Evolutionary conservation across 2,888 invertebrate genomes (phyloP), one percentile per base, ranked within the genome.

Genomic region (Druceiella hillmani): DNA sequence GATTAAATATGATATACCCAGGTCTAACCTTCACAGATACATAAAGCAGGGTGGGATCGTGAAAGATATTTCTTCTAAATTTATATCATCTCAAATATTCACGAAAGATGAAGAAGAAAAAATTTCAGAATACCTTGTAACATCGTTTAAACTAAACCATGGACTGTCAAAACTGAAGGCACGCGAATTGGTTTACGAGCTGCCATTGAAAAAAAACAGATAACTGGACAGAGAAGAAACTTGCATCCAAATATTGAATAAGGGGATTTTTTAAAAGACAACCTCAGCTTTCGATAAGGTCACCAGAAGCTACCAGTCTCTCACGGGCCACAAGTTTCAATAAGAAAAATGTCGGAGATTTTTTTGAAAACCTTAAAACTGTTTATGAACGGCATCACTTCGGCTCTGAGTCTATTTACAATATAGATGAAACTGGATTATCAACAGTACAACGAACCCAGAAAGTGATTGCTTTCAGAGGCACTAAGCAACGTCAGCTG

Each of bases 391-490:
- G 49, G 5, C 29, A 50, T 38, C 36, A 33, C 0, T 52, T 49
- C 31, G 50, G 46, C 3, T 48, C 49, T 5, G 45, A 49, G 35
- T 39, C 46, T 38, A 52, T 50, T 22, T 50, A 51, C 26, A 49
- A 51, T 44, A 43, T 45, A 27, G 50, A 50, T 16, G 48, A 52
- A 43, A 50, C 49, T 22, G 50, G 48, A 38, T 36, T 50, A 10
- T 34, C 45, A 9, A 45, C 48, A 3, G 40, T 45, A 7, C 47
- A 50, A 16, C 44, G 44, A 13, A 45, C 49, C 11, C 38, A 42
- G 27, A 47, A 24, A 47, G 45, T 50, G 42, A 45, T 50, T 44
- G 49, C 51, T 43, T 22, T 30, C n/a, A 49, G 36, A 45, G 48
- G 48, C 43, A 17, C 44, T 2, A 48, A 50, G 29, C n/a, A n/a